Evolutionary conservation across 2,797 vertebrate genomes (phyloP).

Genomic region (Oophaga sylvatica): DNA sequence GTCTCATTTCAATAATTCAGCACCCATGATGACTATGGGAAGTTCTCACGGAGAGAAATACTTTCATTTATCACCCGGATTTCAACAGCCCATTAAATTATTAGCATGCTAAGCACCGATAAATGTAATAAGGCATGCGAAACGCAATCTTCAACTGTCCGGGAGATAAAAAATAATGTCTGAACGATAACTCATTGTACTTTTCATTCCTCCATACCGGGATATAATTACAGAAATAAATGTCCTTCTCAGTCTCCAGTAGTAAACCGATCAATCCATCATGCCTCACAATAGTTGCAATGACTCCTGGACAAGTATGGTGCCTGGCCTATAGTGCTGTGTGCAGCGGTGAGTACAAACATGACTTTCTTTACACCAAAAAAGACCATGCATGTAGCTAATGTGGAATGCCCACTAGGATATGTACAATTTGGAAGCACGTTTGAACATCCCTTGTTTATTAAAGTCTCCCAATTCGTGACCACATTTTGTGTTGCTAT

Average conservation of each 20-base stretch:
- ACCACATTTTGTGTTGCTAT: neutral
- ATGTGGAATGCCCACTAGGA: neutral
- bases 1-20: constrained; percentile 50
- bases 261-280: constrained; percentile 11
- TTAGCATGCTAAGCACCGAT: constrained; percentile 32
- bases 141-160: constrained; percentile 29
- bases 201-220: constrained; percentile 20
- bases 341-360: neutral
- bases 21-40: constrained; percentile 44
- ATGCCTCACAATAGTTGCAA: neutral
- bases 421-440: neutral
- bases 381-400: no score
- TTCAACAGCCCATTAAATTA: constrained; percentile 51
- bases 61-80: constrained; percentile 41
- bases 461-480: no score
- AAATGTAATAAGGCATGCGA: constrained; percentile 34
- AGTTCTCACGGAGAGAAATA: constrained; percentile 30
- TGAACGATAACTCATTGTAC: constrained; percentile 30
- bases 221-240: constrained; percentile 42
- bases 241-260: neutral
- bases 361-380: neutral
- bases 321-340: neutral
- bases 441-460: no score
- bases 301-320: neutral
- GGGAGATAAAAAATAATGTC: constrained; percentile 15